Percentiles rank a stretch among this genome's conserved stretches.
phyloP scores from a whole-genome alignment of 2,888 invertebrate genomes.

The Brenthis daphne region DNA sequence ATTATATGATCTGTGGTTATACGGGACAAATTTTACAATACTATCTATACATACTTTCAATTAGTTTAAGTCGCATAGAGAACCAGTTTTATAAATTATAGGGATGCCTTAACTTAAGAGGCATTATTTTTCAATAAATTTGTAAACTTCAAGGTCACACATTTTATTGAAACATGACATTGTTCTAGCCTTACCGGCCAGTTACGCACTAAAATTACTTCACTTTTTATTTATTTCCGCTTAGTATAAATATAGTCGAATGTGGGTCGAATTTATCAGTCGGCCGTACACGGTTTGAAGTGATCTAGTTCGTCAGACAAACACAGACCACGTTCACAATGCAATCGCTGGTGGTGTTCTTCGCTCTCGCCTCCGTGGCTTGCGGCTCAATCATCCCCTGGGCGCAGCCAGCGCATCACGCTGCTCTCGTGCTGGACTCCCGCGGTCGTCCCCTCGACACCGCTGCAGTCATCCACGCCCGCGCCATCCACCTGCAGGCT shows the following conservation, averaged over 20 bases:
- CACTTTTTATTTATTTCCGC: conserved; percentile 75
- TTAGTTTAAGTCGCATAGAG: too few relatives aligned
- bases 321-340: conserved; percentile 72
- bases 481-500: conserved; percentile 74
- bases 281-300: conserved; percentile 63
- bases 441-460: conserved; percentile 77
- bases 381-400: conserved; percentile 76
- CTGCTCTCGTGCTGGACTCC: conserved; percentile 71
- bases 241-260: conserved; percentile 67
- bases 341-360: conserved; percentile 83
- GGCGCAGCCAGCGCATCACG: conserved; percentile 73
- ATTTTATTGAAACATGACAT: conserved; percentile 74
- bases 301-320: conserved; percentile 61
- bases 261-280: conserved; percentile 56
- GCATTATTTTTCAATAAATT: not conserved
- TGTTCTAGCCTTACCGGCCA: conserved; percentile 61
- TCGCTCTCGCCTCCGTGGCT: conserved; percentile 83
- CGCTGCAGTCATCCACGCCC: conserved; percentile 75
- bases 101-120: too few relatives aligned
- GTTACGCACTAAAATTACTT: conserved; percentile 52
- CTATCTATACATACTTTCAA: too few relatives aligned
- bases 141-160: conserved; percentile 62
- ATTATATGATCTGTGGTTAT: too few relatives aligned
- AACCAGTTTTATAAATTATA: too few relatives aligned
- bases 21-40: too few relatives aligned